Percentiles rank a stretch among this genome's conserved stretches.
Conservation (phyloP, 2,113 vertebrate genomes). For the Bufo bufo region DNA sequence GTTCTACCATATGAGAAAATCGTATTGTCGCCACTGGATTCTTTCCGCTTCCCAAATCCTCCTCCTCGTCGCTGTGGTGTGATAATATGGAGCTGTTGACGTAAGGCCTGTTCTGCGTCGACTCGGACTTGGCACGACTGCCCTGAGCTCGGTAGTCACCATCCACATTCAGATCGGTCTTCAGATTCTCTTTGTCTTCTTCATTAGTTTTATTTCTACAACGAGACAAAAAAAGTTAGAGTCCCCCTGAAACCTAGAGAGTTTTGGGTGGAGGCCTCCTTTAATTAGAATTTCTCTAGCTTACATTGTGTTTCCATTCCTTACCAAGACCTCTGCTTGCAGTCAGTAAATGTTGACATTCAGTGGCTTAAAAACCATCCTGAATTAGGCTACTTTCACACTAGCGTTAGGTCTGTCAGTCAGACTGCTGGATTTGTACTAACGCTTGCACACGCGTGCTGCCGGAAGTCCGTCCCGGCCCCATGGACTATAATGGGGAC, state of each 20-base stretch:
- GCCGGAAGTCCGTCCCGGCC: no score
- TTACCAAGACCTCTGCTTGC: background rate
- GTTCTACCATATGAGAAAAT: slow-evolving; percentile 93
- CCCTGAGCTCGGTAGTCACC: slow-evolving; percentile 62
- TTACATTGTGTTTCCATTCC: background rate
- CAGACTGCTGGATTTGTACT: no score
- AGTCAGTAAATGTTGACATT: background rate
- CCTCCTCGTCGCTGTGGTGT: slow-evolving; percentile 67
- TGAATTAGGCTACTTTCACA: no score
- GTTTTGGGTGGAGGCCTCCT: no score
- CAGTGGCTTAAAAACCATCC: background rate
- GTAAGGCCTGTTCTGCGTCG: slow-evolving; percentile 61
- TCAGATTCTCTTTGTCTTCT: slow-evolving; percentile 80
- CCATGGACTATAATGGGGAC: no score
- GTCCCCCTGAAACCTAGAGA: background rate
- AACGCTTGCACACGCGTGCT: no score
- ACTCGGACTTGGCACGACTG: slow-evolving; percentile 51
- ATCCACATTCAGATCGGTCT: slow-evolving; percentile 28
- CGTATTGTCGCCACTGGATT: slow-evolving; percentile 85
- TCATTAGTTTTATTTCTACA: slow-evolving; percentile 60
- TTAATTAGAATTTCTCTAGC: no score
- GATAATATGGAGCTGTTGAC: slow-evolving; percentile 66
- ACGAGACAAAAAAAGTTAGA: background rate
- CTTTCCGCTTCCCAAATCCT: slow-evolving; percentile 65
- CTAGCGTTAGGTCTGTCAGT: no score